A percentile compares a stretch with the other conserved stretches of the same genome.
These are phyloP conservation scores for Papilio glaucus DNA, from an alignment of 1,140 invertebrate species.

Conservation along the genomic window DNA sequence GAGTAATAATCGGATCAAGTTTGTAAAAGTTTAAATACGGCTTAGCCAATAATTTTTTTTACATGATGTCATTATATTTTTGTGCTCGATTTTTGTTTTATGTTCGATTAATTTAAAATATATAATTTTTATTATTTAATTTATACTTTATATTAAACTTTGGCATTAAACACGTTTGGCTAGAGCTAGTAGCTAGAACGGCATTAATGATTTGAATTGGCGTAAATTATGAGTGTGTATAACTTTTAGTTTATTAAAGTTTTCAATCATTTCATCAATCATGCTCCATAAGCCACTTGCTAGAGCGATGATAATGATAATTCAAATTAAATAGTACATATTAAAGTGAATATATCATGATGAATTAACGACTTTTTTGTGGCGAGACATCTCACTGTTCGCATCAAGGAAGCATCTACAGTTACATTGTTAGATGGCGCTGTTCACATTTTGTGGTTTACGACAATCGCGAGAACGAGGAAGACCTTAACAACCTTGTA, in stretches of 20 bases:
- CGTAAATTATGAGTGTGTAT: no score
- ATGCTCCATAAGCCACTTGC: background rate
- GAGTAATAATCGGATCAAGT: no score
- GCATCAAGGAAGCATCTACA: background rate
- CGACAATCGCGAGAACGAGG: background rate
- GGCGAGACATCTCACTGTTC: background rate
- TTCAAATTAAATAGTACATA: background rate
- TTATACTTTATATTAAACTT: no score
- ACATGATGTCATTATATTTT: no score
- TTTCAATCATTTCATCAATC: background rate
- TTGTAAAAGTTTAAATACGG: no score
- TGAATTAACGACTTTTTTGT: background rate
- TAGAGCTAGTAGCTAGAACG: no score
- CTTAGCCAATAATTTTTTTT: no score
- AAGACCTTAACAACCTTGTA: conserved; percentile 4
- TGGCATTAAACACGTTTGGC: no score
- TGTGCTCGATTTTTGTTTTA: no score
- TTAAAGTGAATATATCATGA: background rate
- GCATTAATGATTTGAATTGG: no score
- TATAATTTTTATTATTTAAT: no score
- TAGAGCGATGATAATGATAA: background rate
- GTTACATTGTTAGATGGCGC: background rate
- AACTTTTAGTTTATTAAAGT: background rate
- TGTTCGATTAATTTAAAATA: no score
- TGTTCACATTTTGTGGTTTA: background rate